These are phyloP conservation scores for Tiliqua scincoides DNA, from an alignment of 2,113 vertebrate species.

Conservation along the genomic window DNA sequence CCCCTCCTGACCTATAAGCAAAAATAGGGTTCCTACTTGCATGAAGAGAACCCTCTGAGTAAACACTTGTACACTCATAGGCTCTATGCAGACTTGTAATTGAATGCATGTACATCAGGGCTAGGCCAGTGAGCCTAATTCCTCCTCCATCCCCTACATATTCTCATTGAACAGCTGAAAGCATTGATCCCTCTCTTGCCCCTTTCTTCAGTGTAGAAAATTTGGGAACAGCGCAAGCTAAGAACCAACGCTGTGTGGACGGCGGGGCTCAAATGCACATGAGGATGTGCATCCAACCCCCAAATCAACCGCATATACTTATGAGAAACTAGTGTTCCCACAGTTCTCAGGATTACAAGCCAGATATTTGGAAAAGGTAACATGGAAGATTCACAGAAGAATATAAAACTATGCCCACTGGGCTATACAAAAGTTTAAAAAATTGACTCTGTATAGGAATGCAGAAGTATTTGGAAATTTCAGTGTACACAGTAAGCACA, in stretches of 20 bases:
- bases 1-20: background rate
- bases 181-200: background rate
- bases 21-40: background rate
- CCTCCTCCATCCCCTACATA: background rate
- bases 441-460: slow-evolving; percentile 55
- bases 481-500: background rate
- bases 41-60: background rate
- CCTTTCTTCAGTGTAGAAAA: background rate
- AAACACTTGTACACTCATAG: background rate
- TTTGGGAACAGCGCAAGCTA: background rate
- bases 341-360: background rate
- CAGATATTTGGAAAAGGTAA: slow-evolving; percentile 18
- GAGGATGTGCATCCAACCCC: background rate
- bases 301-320: background rate
- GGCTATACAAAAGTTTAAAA: background rate
- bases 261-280: background rate
- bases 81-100: background rate
- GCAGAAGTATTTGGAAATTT: slow-evolving; percentile 59
- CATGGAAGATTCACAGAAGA: slow-evolving; percentile 44
- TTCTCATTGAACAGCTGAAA: background rate
- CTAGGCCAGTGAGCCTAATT: background rate
- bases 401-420: slow-evolving; percentile 42
- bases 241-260: background rate
- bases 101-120: background rate
- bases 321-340: background rate